These are phyloP conservation scores for Danionella dracula DNA, from an alignment of 2,797 vertebrate species.

Conservation along the genomic window DNA sequence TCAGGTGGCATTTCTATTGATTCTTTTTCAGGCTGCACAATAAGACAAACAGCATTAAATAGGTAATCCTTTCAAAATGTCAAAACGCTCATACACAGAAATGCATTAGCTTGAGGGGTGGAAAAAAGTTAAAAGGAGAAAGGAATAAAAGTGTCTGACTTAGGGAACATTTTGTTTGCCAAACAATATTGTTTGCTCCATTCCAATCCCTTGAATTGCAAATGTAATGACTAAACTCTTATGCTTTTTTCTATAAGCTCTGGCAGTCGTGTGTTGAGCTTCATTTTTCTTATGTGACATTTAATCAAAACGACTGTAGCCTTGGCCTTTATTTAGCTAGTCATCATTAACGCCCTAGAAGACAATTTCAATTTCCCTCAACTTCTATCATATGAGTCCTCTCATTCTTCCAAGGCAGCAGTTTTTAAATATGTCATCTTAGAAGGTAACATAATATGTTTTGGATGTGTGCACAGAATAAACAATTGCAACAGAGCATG, in stretches of 20 bases:
- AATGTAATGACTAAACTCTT: slow-evolving; percentile 16
- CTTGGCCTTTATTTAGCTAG: slow-evolving; percentile 51
- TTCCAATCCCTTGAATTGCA: slow-evolving; percentile 14
- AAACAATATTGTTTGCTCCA: neutral
- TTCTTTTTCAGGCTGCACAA: slow-evolving; percentile 42
- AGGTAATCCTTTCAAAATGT: slow-evolving; percentile 28
- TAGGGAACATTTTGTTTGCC: neutral
- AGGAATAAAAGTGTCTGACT: slow-evolving; percentile 17
- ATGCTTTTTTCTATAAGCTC: slow-evolving; percentile 28
- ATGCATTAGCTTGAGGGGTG: slow-evolving; percentile 20
- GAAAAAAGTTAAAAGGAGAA: neutral
- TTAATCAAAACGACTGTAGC: slow-evolving; percentile 44
- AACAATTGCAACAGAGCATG: slow-evolving; percentile 55
- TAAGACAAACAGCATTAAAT: slow-evolving; percentile 58
- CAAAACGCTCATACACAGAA: slow-evolving; percentile 32
- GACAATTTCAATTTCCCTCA: slow-evolving; percentile 54
- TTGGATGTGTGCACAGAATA: slow-evolving; percentile 45
- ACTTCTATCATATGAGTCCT: slow-evolving; percentile 45
- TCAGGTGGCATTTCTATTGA: slow-evolving; percentile 53
- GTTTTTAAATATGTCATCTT: slow-evolving; percentile 37
- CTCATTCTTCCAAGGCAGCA: slow-evolving; percentile 32
- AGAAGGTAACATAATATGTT: slow-evolving; percentile 43
- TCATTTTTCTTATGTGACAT: slow-evolving; percentile 45
- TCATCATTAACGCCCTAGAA: slow-evolving; percentile 49
- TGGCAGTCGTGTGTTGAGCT: slow-evolving; percentile 15